These are phyloP conservation scores for Caranx ignobilis DNA, from an alignment of 2,113 vertebrate genomes.

Conservation along the genomic window DNA sequence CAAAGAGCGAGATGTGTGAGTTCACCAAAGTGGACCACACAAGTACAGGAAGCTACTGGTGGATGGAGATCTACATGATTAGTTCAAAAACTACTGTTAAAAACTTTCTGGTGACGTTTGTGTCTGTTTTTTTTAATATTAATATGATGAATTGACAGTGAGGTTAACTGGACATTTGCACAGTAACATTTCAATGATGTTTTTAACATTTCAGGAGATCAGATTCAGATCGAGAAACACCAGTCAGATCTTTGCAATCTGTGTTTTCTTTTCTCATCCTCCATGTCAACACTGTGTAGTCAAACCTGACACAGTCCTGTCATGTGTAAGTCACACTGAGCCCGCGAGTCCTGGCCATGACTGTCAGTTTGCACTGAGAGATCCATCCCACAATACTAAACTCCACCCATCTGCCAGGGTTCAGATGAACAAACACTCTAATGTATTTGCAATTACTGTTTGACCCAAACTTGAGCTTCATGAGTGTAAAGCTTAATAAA, in stretches of 20 bases:
- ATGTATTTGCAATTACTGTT: constrained; percentile 53
- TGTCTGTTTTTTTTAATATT: neutral
- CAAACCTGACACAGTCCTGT: too few species aligned
- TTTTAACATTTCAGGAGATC: neutral
- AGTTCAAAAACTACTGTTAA: neutral
- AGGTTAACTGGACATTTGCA: neutral
- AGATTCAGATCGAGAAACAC: neutral
- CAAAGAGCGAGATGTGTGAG: constrained; percentile 1
- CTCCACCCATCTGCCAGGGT: constrained; percentile 15
- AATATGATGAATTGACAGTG: neutral
- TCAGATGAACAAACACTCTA: neutral
- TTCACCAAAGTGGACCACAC: constrained; percentile 13
- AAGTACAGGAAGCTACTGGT: neutral
- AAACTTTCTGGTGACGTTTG: neutral
- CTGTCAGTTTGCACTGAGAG: constrained; percentile 9
- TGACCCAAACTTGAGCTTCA: constrained; percentile 28
- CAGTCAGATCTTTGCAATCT: neutral
- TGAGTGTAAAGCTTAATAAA: constrained; percentile 17
- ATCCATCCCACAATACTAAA: neutral
- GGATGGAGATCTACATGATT: neutral
- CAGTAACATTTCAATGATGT: neutral
- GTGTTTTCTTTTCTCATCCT: neutral
- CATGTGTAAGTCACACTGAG: too few species aligned
- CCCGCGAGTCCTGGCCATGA: too few species aligned
- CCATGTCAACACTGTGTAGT: too few species aligned